Conservation (phyloP, 2,113 vertebrate genomes). For the Heterotis niloticus region DNA sequence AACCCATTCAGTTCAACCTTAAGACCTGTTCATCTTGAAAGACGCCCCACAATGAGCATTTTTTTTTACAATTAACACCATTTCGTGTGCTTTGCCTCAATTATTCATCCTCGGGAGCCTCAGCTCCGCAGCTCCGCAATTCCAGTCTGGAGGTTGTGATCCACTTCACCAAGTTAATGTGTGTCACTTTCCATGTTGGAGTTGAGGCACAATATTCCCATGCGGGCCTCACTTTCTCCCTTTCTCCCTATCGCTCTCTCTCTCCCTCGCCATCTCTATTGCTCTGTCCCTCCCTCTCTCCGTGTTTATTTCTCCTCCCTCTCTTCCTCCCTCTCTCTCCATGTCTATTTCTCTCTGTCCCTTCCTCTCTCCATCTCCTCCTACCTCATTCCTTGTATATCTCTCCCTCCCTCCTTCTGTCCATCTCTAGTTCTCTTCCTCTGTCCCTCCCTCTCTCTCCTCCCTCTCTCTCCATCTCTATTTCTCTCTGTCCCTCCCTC, state of each 20-base stretch:
- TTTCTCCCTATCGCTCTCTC: background rate
- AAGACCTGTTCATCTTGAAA: background rate
- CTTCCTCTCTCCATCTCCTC: too few species aligned
- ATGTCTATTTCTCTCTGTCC: too few species aligned
- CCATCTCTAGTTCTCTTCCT: too few species aligned
- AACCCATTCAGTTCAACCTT: background rate
- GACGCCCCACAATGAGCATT: background rate
- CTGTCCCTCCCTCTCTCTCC: too few species aligned
- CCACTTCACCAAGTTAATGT: slow-evolving; percentile 19
- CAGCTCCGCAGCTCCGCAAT: background rate
- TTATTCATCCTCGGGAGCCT: background rate
- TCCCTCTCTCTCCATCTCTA: too few species aligned
- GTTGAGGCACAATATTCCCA: slow-evolving; percentile 15
- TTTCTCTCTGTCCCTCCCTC: too few species aligned
- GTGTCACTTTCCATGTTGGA: background rate
- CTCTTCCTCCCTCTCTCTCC: background rate
- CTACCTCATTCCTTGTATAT: too few species aligned
- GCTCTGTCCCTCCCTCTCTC: too few species aligned
- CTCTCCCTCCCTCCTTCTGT: too few species aligned
- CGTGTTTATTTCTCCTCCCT: background rate
- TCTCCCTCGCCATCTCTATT: too few species aligned
- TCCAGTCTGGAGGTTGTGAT: slow-evolving; percentile 8
- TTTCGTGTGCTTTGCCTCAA: background rate
- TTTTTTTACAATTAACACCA: background rate
- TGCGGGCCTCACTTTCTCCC: background rate